phyloP scores from a whole-genome alignment of 2,113 vertebrate genomes.

The Chionomys nivalis region DNA sequence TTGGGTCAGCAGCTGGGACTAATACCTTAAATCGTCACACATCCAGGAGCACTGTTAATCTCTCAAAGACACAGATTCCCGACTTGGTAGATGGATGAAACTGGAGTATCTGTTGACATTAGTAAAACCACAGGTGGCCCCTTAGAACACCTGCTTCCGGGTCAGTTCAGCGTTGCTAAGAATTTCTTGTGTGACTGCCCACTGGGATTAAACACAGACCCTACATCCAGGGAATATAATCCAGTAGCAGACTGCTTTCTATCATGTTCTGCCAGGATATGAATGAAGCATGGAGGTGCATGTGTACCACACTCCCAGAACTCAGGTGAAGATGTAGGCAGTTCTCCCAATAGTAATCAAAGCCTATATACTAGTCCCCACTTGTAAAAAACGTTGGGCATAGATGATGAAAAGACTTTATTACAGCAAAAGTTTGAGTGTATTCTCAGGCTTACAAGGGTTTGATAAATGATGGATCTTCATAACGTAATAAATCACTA shows the following conservation, averaged over 20 bases:
- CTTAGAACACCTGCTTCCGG: background rate
- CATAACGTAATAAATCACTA: background rate
- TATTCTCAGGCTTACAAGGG: background rate
- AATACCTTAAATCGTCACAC: constrained; percentile 22
- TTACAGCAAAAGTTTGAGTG: background rate
- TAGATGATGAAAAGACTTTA: background rate
- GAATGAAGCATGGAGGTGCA: background rate
- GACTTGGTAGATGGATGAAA: background rate
- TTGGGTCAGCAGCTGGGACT: background rate
- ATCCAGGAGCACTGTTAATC: constrained; percentile 4
- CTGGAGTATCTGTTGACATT: background rate
- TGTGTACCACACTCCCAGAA: background rate
- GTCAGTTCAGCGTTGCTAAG: background rate
- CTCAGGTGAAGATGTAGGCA: background rate
- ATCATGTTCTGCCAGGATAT: background rate
- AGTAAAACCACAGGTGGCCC: background rate
- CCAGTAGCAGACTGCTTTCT: background rate
- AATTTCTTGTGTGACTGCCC: background rate
- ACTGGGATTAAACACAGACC: background rate
- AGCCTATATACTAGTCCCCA: background rate
- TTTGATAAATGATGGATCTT: background rate
- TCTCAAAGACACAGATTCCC: background rate
- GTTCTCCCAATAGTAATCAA: background rate
- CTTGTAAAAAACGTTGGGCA: background rate
- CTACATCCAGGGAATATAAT: background rate